Conservation (phyloP, 1,140 invertebrate genomes). For the Ctenoplectra terminalis region DNA sequence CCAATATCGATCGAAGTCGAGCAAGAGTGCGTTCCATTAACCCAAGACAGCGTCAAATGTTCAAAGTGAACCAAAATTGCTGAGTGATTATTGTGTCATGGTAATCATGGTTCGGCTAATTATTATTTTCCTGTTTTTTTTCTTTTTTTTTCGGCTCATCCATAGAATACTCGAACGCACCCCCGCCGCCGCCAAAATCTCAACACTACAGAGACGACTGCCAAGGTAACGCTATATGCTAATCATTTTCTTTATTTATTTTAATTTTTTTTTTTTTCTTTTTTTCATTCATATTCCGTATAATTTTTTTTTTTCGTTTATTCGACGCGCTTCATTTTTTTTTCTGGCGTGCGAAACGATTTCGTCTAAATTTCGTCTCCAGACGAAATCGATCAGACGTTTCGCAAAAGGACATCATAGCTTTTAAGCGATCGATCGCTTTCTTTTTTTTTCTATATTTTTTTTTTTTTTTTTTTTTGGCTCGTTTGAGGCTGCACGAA, state of each 20-base stretch:
- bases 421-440: neutral
- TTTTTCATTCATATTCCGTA: neutral
- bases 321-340: neutral
- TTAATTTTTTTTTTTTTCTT: neutral
- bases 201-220: constrained; percentile 84
- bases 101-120: constrained; percentile 67
- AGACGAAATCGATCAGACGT: no score
- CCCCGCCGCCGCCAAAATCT: constrained; percentile 86
- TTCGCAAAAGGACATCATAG: neutral
- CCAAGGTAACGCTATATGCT: constrained; percentile 83
- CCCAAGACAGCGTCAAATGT: constrained; percentile 21
- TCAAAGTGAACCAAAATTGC: constrained; percentile 8
- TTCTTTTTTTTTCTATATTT: neutral
- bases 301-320: neutral
- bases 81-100: constrained; percentile 34
- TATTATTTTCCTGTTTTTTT: constrained; percentile 75
- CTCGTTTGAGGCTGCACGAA: neutral
- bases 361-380: no score
- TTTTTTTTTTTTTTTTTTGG: neutral
- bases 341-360: neutral
- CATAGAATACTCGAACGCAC: constrained; percentile 86
- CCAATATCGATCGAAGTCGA: constrained; percentile 75
- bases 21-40: constrained; percentile 28
- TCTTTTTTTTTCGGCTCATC: constrained; percentile 76
- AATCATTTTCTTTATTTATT: constrained; percentile 42